phyloP scores from a whole-genome alignment of 1,140 invertebrate species.

The Lordiphosa collinella region DNA sequence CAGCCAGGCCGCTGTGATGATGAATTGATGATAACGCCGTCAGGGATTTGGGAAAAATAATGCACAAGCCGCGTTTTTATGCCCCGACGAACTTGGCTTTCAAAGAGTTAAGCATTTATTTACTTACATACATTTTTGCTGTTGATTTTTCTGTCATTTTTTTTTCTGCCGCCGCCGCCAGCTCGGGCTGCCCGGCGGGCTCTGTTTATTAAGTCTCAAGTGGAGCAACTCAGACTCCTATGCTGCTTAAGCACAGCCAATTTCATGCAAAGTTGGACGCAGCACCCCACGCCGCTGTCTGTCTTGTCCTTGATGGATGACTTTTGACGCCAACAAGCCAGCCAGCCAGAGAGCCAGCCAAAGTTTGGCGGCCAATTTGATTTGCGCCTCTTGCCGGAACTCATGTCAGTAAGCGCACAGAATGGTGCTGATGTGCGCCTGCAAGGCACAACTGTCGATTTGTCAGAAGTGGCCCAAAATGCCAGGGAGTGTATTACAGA shows the following conservation, averaged over 20 bases:
- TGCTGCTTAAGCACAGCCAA: constrained; percentile 53
- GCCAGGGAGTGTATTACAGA: constrained; percentile 33
- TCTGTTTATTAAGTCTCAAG: constrained; percentile 74
- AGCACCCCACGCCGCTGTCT: constrained; percentile 23
- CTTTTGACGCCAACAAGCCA: constrained; percentile 55
- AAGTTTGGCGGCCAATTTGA: constrained; percentile 67
- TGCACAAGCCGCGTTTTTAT: constrained; percentile 32
- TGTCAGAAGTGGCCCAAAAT: constrained; percentile 32
- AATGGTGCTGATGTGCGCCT: constrained; percentile 15
- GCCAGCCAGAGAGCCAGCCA: constrained; percentile 32
- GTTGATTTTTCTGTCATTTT: constrained; percentile 25
- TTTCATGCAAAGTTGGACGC: constrained; percentile 71
- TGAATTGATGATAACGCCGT: constrained; percentile 73
- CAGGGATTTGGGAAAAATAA: constrained; percentile 52
- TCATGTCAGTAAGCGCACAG: not conserved
- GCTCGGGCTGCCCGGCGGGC: constrained; percentile 35
- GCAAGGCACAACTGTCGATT: constrained; percentile 53
- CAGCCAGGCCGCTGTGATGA: constrained; percentile 49
- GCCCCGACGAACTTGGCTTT: constrained; percentile 57
- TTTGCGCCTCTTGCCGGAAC: constrained; percentile 39
- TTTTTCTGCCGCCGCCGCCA: constrained; percentile 9
- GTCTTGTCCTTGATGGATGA: constrained; percentile 62
- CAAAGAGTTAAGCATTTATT: constrained; percentile 75
- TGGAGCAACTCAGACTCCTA: constrained; percentile 27
- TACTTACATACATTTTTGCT: constrained; percentile 63